Conservation (phyloP, 2,888 invertebrate species). For the Elmis aenea region DNA sequence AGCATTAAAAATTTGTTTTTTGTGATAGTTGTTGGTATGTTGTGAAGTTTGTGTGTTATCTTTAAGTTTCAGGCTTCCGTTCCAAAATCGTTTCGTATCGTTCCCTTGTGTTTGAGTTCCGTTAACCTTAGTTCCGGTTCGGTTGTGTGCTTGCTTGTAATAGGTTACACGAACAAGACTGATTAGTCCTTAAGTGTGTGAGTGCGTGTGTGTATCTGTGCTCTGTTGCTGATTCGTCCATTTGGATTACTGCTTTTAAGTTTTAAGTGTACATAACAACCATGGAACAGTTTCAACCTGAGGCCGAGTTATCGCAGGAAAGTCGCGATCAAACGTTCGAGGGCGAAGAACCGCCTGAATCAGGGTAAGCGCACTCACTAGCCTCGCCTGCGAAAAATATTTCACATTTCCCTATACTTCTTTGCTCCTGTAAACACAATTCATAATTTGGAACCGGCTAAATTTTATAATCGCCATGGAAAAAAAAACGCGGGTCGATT, state of each 20-base stretch:
- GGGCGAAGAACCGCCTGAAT: slow-evolving; percentile 57
- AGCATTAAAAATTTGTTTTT: slow-evolving; percentile 15
- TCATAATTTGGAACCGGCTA: too few relatives aligned
- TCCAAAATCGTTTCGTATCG: slow-evolving; percentile 25
- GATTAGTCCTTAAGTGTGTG: slow-evolving; percentile 39
- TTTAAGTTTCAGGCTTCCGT: slow-evolving; percentile 23
- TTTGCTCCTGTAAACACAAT: too few relatives aligned
- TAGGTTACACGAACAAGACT: slow-evolving; percentile 31
- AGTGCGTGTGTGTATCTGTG: slow-evolving; percentile 22
- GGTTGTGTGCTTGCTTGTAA: slow-evolving; percentile 19
- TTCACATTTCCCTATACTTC: too few relatives aligned
- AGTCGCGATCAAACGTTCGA: slow-evolving; percentile 67
- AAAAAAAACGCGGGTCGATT: too few relatives aligned
- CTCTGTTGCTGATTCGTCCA: too few relatives aligned
- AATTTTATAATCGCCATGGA: too few relatives aligned
- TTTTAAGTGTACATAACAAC: slow-evolving; percentile 10
- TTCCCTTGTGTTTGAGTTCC: slow-evolving; percentile 22
- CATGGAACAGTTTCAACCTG: slow-evolving; percentile 47
- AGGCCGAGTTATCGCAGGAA: slow-evolving; percentile 64
- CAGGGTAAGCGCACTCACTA: too few relatives aligned
- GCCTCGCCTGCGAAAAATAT: too few relatives aligned
- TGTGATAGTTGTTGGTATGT: slow-evolving; percentile 32
- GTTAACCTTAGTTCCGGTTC: slow-evolving; percentile 23
- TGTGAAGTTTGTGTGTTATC: slow-evolving; percentile 30
- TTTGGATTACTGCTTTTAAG: slow-evolving; percentile 2